Conservation (phyloP, 1,140 invertebrate species). For the Arion vulgaris region DNA sequence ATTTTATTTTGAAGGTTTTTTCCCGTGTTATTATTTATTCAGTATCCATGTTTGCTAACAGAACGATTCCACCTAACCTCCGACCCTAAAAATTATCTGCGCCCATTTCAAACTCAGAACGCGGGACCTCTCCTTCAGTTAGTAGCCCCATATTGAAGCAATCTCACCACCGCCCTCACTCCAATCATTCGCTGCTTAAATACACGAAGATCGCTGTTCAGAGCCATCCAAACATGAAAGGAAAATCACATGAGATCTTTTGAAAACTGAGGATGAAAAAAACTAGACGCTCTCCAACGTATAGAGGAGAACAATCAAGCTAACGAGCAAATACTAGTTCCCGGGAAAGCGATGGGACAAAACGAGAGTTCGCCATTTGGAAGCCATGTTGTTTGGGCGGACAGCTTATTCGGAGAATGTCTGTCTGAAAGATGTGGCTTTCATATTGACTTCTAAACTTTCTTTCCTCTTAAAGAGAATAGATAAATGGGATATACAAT, state of each 20-base stretch:
- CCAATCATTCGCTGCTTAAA: conserved; percentile 16
- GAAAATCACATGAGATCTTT: conserved; percentile 3
- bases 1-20: no score
- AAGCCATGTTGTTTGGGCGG: background rate
- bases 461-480: background rate
- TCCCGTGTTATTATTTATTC: background rate
- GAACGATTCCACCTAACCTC: background rate
- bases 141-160: background rate
- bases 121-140: background rate
- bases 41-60: background rate
- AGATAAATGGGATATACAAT: no score
- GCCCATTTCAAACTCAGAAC: background rate
- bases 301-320: conserved; percentile 25
- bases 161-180: background rate
- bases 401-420: background rate
- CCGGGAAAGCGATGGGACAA: background rate
- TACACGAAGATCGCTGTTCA: background rate
- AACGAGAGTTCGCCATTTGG: conserved; percentile 28
- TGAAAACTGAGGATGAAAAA: background rate
- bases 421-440: background rate
- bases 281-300: background rate
- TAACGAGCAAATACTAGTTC: conserved; percentile 28
- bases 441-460: background rate
- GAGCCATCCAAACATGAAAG: background rate
- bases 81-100: background rate